Evolutionary conservation across 2,113 vertebrate species (phyloP).

Genomic region (Amazona vittata): DNA sequence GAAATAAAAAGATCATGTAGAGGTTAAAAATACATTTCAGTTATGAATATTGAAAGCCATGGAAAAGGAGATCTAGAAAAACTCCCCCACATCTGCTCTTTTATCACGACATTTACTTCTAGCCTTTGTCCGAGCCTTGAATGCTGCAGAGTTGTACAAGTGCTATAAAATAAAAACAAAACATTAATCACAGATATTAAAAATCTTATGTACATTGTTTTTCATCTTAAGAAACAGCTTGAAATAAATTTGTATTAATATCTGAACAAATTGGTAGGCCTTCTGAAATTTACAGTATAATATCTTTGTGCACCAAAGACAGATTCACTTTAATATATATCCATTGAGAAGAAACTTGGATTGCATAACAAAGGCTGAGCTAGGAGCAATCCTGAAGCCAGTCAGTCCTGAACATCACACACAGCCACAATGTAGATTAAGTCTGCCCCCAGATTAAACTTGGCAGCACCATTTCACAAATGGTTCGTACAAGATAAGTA

Average conservation of each 20-base stretch:
- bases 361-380: not conserved
- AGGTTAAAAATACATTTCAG: slow-evolving; percentile 22
- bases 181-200: not conserved
- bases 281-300: not conserved
- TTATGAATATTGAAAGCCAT: not conserved
- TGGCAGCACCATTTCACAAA: not conserved
- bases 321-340: not conserved
- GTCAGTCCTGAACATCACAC: not conserved
- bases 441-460: not conserved
- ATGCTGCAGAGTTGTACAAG: slow-evolving; percentile 95
- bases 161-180: slow-evolving; percentile 77
- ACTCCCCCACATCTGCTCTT: slow-evolving; percentile 93
- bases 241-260: not conserved
- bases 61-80: slow-evolving; percentile 78
- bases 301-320: not conserved
- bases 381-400: not conserved
- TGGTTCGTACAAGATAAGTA: not conserved
- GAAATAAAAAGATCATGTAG: slow-evolving; percentile 20
- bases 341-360: not conserved
- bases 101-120: slow-evolving; percentile 97
- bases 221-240: not conserved
- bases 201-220: not conserved
- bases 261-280: not conserved
- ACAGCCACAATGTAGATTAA: rapidly evolving
- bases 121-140: slow-evolving; percentile 97